Conservation (phyloP, 1,140 invertebrate genomes). For the Halictus rubicundus region DNA sequence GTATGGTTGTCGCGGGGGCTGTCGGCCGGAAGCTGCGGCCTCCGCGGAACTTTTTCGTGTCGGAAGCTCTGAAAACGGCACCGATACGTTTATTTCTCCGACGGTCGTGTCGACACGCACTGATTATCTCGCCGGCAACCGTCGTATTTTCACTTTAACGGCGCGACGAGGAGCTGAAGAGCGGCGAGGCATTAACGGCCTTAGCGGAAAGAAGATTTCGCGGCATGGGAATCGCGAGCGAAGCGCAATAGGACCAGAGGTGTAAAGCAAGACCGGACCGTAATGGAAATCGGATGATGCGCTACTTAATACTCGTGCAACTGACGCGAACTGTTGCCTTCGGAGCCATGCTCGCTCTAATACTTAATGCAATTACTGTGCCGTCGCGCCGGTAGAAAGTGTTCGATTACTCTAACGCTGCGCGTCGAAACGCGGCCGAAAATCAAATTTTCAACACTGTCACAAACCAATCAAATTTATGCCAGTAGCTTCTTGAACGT, state of each 20-base stretch:
- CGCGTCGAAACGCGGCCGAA: too few species aligned
- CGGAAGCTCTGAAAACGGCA: conserved; percentile 4
- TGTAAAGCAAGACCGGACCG: not conserved
- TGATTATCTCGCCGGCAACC: conserved; percentile 50
- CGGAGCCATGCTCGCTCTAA: not conserved
- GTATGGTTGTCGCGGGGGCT: too few species aligned
- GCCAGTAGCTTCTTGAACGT: too few species aligned
- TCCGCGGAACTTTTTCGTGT: not conserved
- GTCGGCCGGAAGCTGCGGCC: not conserved
- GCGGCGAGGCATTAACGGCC: not conserved
- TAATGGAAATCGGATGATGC: conserved; percentile 23
- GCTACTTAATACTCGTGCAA: conserved; percentile 27
- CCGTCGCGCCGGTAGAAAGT: too few species aligned
- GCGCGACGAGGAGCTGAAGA: not conserved
- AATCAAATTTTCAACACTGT: too few species aligned
- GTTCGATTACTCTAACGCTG: too few species aligned
- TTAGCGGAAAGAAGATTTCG: conserved; percentile 1
- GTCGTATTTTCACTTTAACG: conserved; percentile 41
- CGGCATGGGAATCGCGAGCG: conserved; percentile 16
- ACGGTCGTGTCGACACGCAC: conserved; percentile 59
- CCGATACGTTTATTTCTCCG: conserved; percentile 49
- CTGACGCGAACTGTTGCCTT: not conserved
- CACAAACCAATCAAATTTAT: too few species aligned
- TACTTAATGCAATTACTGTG: not conserved
- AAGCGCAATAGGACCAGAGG: not conserved